Percentiles rank a stretch among this genome's conserved stretches.
These are phyloP conservation scores for Melanocharis versteri DNA, from an alignment of 2,113 vertebrate species.

Conservation along the genomic window DNA sequence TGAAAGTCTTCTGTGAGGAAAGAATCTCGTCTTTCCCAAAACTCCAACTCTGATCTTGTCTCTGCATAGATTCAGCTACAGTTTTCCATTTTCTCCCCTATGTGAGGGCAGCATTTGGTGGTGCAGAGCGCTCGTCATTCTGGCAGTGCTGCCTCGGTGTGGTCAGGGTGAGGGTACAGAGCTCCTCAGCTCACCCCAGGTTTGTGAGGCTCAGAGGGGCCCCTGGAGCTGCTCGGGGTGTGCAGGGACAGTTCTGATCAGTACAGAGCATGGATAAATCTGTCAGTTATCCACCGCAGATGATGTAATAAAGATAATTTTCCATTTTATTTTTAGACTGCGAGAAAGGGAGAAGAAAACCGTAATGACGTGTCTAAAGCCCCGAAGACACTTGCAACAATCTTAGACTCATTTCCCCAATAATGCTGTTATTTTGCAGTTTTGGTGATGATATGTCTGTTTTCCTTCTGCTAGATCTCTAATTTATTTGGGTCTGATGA, in stretches of 20 bases:
- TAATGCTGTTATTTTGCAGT: background rate
- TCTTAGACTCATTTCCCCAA: background rate
- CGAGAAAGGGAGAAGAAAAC: background rate
- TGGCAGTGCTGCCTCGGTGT: background rate
- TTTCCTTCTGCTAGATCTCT: background rate
- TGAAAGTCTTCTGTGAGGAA: background rate
- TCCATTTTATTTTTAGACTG: background rate
- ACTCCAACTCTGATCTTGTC: background rate
- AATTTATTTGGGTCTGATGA: background rate
- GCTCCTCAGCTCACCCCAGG: fast-evolving
- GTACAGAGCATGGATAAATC: background rate
- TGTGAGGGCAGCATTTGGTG: background rate
- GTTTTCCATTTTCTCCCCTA: fast-evolving
- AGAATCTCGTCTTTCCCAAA: background rate
- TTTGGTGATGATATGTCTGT: background rate
- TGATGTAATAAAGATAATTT: background rate
- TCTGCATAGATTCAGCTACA: background rate
- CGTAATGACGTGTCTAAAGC: background rate
- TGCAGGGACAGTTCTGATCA: background rate
- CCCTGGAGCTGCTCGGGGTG: background rate
- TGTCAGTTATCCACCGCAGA: background rate
- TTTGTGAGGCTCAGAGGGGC: fast-evolving
- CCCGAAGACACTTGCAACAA: background rate
- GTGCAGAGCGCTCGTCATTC: background rate
- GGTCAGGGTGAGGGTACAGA: background rate